Base-by-base conservation (phyloP, 2,113 vertebrate species). In the Gymnarchus niloticus region DNA sequence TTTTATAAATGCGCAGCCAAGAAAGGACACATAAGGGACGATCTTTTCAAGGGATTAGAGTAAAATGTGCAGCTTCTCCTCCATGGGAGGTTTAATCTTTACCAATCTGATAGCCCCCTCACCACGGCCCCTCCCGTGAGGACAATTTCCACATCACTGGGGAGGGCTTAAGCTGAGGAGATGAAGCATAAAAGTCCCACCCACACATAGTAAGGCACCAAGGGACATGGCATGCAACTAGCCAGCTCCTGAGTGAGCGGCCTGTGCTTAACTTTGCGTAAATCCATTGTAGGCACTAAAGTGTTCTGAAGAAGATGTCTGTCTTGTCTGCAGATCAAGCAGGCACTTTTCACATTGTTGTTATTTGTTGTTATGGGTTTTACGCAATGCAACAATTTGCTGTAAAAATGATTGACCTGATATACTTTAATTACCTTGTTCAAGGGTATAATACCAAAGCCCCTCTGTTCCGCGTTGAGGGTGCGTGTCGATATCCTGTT, bases 41-140 rank as follows among this genome's bases (percentile, higher is more conserved):
- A 81, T 28, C 25, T 51, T 81, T 81, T 81, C 80, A 81, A 33
- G 10, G 49, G 80, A 81, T 81, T 81, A 81, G 14, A 54, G 44
- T 54, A 52, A 49, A 81, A 81, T 51, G 78, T 25, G 23, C 23
- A 52, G 78, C 10, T 81, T 81, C n/a, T 51, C n/a, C 48, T 52
- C 49, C 78, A 25, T 81, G 78, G 78, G 78, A 6, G 78, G 78
- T 14, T 81, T 81, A 81, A 81, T 81, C 78, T 81, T 52, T 46
- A 81, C 78, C n/a, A 21, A 28, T 52, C 80, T 81, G 80, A 54
- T 54, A 81, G 46, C 25, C 80, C 21, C 80, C 25, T n/a, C 49
- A 12, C 49, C 4, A 6, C 49, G 19, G 76, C 76, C 76, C 76
- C 76, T n/a, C 44, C 76, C 76, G 46, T 78, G 49, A 54, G 46